Conservation (phyloP, 2,797 vertebrate genomes). For the Salarias fasciatus region DNA sequence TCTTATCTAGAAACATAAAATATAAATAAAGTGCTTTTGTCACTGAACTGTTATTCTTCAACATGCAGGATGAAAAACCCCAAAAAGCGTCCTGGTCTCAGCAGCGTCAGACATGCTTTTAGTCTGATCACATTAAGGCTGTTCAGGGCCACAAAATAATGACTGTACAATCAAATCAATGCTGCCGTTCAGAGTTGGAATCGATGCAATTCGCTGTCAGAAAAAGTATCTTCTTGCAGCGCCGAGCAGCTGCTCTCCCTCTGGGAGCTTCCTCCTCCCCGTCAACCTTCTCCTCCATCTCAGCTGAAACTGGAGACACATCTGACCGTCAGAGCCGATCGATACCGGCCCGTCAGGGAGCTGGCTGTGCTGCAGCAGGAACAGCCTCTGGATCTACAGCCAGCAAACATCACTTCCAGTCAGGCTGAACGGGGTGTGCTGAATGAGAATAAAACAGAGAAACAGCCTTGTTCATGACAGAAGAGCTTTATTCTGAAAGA, state of each 20-base stretch:
- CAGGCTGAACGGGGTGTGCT: too few species aligned
- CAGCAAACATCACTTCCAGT: too few species aligned
- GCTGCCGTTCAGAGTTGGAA: constrained; percentile 79
- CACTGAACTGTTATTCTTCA: constrained; percentile 5
- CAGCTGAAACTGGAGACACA: constrained; percentile 63
- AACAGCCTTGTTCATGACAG: too few species aligned
- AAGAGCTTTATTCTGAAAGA: too few species aligned
- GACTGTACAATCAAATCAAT: constrained; percentile 83
- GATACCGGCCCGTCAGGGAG: constrained; percentile 73
- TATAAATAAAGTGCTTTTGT: too few species aligned
- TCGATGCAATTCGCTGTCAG: constrained; percentile 83
- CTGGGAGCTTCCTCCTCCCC: constrained; percentile 40
- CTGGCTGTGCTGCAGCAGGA: too few species aligned
- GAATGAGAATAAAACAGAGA: too few species aligned
- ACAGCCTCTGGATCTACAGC: too few species aligned
- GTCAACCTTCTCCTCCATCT: constrained; percentile 30
- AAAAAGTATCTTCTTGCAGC: constrained; percentile 80
- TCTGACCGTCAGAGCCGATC: constrained; percentile 70
- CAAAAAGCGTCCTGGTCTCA: constrained; percentile 30
- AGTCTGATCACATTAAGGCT: constrained; percentile 84
- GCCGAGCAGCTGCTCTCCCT: constrained; percentile 68
- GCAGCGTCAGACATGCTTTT: constrained; percentile 79
- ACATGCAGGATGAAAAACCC: constrained; percentile 15
- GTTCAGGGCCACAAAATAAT: constrained; percentile 70
- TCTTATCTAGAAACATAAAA: too few species aligned